phyloP scores from a whole-genome alignment of 2,113 vertebrate genomes.

The Melozone crissalis region DNA sequence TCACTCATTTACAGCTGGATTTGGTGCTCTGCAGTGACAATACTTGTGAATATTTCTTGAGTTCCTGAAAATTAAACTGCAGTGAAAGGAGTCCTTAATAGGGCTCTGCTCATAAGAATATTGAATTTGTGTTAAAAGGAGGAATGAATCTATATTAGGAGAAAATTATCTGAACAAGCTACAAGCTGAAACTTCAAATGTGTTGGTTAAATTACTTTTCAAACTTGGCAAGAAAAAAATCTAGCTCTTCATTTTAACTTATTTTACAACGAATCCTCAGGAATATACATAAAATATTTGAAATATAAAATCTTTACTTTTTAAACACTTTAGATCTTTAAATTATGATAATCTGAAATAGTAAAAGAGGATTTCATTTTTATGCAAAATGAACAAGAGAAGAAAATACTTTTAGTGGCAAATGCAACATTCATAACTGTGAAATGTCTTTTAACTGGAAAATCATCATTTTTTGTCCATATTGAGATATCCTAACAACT shows the following conservation, averaged over 20 bases:
- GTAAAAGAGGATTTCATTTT: background rate
- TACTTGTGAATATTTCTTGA: slow-evolving; percentile 10
- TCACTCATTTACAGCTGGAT: background rate
- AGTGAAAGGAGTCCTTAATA: background rate
- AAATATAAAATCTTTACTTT: background rate
- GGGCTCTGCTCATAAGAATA: slow-evolving; percentile 8
- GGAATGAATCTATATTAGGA: slow-evolving; percentile 15
- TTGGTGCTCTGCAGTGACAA: background rate
- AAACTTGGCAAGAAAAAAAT: background rate
- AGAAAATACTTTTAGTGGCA: background rate
- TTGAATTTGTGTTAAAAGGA: slow-evolving; percentile 38
- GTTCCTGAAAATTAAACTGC: slow-evolving; percentile 18
- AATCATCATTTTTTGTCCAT: background rate
- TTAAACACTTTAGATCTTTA: background rate
- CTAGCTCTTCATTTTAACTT: background rate
- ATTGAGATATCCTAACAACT: background rate
- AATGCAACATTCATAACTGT: background rate
- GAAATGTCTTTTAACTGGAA: background rate
- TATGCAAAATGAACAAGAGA: background rate
- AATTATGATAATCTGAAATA: background rate
- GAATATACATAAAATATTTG: background rate
- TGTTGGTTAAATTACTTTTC: slow-evolving; percentile 17
- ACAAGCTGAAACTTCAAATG: slow-evolving; percentile 8
- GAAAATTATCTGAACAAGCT: background rate
- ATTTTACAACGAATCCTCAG: background rate